Conservation (phyloP, 30 jellyfish, hydroid and myxozoan species). For the Turritopsis dohrnii region DNA sequence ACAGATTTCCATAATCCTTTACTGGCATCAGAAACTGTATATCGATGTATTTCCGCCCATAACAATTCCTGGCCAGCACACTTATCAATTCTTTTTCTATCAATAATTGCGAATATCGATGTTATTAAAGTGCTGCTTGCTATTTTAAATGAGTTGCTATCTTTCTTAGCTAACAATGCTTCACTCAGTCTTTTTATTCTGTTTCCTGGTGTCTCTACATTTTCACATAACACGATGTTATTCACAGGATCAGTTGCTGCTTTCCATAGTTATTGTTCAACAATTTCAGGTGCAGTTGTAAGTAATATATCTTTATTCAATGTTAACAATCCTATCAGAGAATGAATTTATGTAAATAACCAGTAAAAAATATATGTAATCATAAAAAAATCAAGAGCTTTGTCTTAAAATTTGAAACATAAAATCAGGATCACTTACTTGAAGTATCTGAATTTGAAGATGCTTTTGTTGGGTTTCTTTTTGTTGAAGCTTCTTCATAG, state of each 20-base stretch:
- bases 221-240: neutral
- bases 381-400: too few species aligned
- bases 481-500: too few species aligned
- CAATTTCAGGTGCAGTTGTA: neutral
- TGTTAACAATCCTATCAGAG: neutral
- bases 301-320: neutral
- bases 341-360: neutral
- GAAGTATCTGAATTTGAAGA: too few species aligned
- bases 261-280: too few species aligned
- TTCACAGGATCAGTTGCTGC: neutral
- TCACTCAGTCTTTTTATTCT: neutral
- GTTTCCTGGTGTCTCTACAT: neutral
- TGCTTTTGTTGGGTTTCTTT: too few species aligned
- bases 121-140: neutral
- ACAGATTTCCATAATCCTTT: neutral
- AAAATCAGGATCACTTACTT: too few species aligned
- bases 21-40: neutral
- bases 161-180: neutral
- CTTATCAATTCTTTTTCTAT: neutral
- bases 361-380: too few species aligned
- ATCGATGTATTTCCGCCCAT: neutral
- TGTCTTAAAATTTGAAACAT: too few species aligned
- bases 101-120: neutral
- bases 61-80: conserved; percentile 1
- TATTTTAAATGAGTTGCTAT: neutral